phyloP scores from a whole-genome alignment of 2,888 invertebrate genomes.

The Cantharis lateralis region DNA sequence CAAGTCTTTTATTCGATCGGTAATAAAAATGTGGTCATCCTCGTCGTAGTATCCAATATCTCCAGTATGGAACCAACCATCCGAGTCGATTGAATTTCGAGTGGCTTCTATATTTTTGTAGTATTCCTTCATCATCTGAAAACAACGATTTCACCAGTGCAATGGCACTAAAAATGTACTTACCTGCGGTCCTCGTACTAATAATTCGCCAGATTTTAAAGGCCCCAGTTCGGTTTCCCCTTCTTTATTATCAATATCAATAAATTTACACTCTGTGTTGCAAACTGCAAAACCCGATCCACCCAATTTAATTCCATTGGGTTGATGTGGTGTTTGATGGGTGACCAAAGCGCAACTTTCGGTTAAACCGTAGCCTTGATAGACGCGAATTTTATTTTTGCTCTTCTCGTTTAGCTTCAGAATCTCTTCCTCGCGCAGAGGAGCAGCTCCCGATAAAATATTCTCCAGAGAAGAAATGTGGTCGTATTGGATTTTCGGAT shows the following conservation, averaged over 20 bases:
- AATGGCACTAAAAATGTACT: neutral
- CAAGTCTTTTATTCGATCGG: constrained; percentile 77
- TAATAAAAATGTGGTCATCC: constrained; percentile 67
- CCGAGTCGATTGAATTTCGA: constrained; percentile 62
- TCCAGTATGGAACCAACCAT: constrained; percentile 76
- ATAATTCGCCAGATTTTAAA: constrained; percentile 68
- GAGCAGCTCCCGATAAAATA: constrained; percentile 61
- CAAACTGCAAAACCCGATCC: constrained; percentile 64
- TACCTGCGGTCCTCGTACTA: constrained; percentile 73
- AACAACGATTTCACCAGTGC: neutral
- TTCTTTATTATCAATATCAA: constrained; percentile 51
- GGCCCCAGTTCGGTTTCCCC: constrained; percentile 29
- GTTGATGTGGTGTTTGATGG: constrained; percentile 39
- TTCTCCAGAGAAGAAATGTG: constrained; percentile 55
- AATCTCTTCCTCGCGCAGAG: constrained; percentile 48
- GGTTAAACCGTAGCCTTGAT: constrained; percentile 67
- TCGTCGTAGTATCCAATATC: constrained; percentile 64
- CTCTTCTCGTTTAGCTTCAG: constrained; percentile 43
- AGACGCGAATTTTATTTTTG: constrained; percentile 32
- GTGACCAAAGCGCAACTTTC: constrained; percentile 67
- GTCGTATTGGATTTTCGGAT: constrained; percentile 52
- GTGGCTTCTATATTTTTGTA: constrained; percentile 74
- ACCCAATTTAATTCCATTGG: constrained; percentile 39
- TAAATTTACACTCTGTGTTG: constrained; percentile 67
- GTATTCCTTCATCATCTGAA: constrained; percentile 78